Conservation (phyloP, 2,113 vertebrate genomes). For the Mionectes macconnelli region DNA sequence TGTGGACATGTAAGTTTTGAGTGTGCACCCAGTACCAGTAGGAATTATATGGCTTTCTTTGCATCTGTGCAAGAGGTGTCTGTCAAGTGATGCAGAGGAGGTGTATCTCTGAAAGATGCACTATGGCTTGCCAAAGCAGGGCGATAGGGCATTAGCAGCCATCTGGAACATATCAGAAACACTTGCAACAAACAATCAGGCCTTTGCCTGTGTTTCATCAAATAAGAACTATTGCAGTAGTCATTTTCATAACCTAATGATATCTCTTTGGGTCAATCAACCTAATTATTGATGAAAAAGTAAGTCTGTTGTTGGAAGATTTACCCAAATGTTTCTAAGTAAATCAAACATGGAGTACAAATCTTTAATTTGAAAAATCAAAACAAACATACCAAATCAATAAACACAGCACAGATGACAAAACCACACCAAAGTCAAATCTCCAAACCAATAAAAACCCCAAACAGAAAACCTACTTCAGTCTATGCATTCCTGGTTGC, state of each 20-base stretch:
- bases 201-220: not conserved
- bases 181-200: not conserved
- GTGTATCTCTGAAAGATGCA: not conserved
- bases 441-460: not conserved
- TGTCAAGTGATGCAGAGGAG: not conserved
- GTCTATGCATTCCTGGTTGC: not conserved
- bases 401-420: not conserved
- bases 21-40: not conserved
- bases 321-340: not conserved
- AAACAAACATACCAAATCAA: not conserved
- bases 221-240: not conserved
- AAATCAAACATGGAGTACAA: not conserved
- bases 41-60: not conserved
- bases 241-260: not conserved
- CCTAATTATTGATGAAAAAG: not conserved
- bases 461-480: not conserved
- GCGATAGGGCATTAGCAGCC: not conserved
- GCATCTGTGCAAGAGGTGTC: not conserved
- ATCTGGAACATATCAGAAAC: not conserved
- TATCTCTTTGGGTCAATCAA: not conserved
- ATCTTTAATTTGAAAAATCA: not conserved
- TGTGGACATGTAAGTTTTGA: rapidly evolving
- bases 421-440: not conserved
- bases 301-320: not conserved
- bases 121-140: not conserved